Evolutionary conservation across 1,140 invertebrate species (phyloP), one percentile per base, ranked within the genome.

Genomic region (Drosophila pseudoobscura): DNA sequence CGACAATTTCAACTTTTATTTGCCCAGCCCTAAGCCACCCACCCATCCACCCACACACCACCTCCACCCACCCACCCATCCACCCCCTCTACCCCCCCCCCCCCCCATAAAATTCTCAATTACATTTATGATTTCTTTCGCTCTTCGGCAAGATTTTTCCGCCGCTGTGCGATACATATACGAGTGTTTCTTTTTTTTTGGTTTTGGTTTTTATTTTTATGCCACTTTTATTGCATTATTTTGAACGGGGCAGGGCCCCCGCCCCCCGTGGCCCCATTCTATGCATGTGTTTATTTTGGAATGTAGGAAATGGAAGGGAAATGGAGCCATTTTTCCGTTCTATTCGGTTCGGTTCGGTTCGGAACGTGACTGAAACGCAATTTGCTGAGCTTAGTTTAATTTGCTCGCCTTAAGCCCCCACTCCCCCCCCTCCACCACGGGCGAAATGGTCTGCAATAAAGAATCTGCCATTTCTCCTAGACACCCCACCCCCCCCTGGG

Each of bases 121-220:
- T 88, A 88, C 83, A 87, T 87, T 87, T 87, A 87, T 87, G 82
- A 88, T 87, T 88, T 87, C 82, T 87, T 83, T 78, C 58, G 60
- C 70, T 74, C 52, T 56, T 65, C 47, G 70, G 52, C 62, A 78
- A 83, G 82, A 88, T 83, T 83, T 77, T 51, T 58, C 43, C 53
- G 35, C 35, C 4, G 31, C 31, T 35, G 35, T 39, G 58, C 69
- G 60, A 47, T 45, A 46, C 11, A 53, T 53, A 53, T 57, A 41
- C 59, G 31, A 53, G 44, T 73, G 55, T 72, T 56, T 62, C 41
- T 70, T 39, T 39, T 31, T 31, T 47, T 49, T 39, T 17, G 31
- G 53, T 72, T 51, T 41, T 49, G 46, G 49, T 71, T 79, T 85
- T 85, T 74, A 80, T 78, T 85, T 85, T 80, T 87, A 87, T 80